Evolutionary conservation across 2,888 invertebrate species (phyloP), one percentile per base, ranked within the genome.

Genomic region (Nomada fucata): DNA sequence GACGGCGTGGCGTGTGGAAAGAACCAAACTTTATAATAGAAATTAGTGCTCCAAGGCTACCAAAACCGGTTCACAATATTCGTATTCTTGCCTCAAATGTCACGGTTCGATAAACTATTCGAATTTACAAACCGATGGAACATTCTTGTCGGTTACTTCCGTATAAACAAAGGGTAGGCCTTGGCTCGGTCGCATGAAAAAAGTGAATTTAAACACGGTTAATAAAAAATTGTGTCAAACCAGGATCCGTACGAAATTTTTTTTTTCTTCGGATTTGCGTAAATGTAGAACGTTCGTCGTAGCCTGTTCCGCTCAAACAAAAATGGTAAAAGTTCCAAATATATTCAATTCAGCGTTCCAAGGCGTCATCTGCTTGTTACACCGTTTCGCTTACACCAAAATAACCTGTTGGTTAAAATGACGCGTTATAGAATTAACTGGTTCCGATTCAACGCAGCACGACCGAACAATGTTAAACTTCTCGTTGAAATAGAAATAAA

Each of bases 21-120:
- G 65, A 61, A 76, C 69, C 29, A 52, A 65, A 73, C 60, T 81
- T 75, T 15, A 23, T 55, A 72, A 69, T 69, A 65, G 76, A 76
- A 84, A 81, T 72, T 69, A 42, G 0, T 42, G 15, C 13, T 11
- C 26, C 65, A 85, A 80, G 75, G 77, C 77, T 69, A 57, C 11
- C 10, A 2, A 42, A 20, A 83, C 63, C 26, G 67, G 55, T 74
- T 65, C 65, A 60, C 76, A 68, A 15, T 29, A n/a, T 70, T 55
- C 20, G n/a, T 29, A 13, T 29, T 59, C 20, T 26, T 15, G 2
- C 5, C 2, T 29, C 0, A 10, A 53, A 44, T 13, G 0, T 0
- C 1, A 13, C 11, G n/a, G 20, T 18, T 13, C 36, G 26, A 20
- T 7, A 23, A 23, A 42, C 42, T 13, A 1, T 18, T 20, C n/a